Evolutionary conservation across 2,797 vertebrate species (phyloP).

Genomic region (Channa striata): DNA sequence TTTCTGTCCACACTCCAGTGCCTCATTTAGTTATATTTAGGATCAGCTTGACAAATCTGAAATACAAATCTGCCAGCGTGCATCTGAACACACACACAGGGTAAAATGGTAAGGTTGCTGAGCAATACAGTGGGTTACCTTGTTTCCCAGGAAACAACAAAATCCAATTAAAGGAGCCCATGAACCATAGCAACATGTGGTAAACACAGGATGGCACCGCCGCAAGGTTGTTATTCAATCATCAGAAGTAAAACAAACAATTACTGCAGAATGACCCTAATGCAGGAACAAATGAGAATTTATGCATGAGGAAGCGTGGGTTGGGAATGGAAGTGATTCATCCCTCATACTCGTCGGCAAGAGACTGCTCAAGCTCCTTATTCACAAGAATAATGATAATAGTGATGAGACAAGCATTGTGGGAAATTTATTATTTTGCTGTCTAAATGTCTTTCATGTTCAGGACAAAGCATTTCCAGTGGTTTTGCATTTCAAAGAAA

Average conservation of each 20-base stretch:
- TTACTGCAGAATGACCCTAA: slow-evolving; percentile 79
- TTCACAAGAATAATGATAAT: slow-evolving; percentile 73
- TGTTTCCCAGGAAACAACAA: slow-evolving; percentile 76
- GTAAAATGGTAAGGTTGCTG: slow-evolving; percentile 67
- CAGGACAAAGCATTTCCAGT: slow-evolving; percentile 76
- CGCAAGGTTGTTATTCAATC: slow-evolving; percentile 76
- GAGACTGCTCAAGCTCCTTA: slow-evolving; percentile 61
- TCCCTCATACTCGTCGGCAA: slow-evolving; percentile 53
- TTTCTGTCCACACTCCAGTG: slow-evolving; percentile 28
- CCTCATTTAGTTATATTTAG: slow-evolving; percentile 56
- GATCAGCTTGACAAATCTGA: slow-evolving; percentile 43
- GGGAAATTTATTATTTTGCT: slow-evolving; percentile 74
- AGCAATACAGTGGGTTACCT: slow-evolving; percentile 75
- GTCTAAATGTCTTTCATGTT: slow-evolving; percentile 76
- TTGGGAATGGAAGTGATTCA: slow-evolving; percentile 61
- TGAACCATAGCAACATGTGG: slow-evolving; percentile 80
- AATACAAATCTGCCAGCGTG: slow-evolving; percentile 49
- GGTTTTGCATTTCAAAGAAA: slow-evolving; percentile 85
- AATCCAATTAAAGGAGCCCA: slow-evolving; percentile 77
- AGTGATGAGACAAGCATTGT: slow-evolving; percentile 75
- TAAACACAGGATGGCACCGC: slow-evolving; percentile 73
- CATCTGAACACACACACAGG: slow-evolving; percentile 47
- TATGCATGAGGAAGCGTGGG: slow-evolving; percentile 73
- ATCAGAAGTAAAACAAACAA: slow-evolving; percentile 81
- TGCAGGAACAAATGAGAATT: slow-evolving; percentile 76